Percentiles rank a stretch among this genome's conserved stretches.
phyloP scores from a whole-genome alignment of 2,113 vertebrate species.

The Smithornis capensis region DNA sequence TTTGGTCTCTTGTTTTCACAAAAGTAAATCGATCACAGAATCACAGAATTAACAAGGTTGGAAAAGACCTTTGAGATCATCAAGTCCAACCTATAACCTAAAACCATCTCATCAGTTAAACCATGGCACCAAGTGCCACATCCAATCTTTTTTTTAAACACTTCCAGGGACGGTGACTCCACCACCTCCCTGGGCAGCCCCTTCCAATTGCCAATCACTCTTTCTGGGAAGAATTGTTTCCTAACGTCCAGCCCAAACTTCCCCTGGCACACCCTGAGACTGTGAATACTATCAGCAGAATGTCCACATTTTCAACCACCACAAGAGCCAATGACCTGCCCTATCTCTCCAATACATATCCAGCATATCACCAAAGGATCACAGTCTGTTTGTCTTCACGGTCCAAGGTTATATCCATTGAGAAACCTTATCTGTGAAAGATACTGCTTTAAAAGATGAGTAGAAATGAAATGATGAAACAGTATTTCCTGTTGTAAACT shows the following conservation, averaged over 20 bases:
- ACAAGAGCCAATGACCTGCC: neutral
- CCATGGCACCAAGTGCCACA: no score
- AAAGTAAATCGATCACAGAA: neutral
- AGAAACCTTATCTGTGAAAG: constrained; percentile 43
- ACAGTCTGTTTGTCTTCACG: neutral
- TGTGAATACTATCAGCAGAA: constrained; percentile 21
- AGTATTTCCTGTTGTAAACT: neutral
- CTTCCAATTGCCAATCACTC: no score
- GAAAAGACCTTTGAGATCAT: no score
- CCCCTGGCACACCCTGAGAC: no score
- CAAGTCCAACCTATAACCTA: no score
- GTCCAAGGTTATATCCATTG: constrained; percentile 38
- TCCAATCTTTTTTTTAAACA: no score
- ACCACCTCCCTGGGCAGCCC: no score
- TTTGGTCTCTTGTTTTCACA: neutral
- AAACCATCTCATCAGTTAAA: no score
- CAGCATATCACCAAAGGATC: neutral
- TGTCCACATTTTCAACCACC: constrained; percentile 18
- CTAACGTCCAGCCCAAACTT: no score
- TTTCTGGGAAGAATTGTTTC: neutral
- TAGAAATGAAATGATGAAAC: neutral
- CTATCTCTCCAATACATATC: neutral
- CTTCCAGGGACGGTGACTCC: no score
- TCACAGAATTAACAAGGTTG: no score
- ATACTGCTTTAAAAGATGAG: neutral